Evolutionary conservation across 92 coral and sea anemone species (phyloP), one percentile per base, ranked within the genome.

Genomic region (Plumapathes pennacea): DNA sequence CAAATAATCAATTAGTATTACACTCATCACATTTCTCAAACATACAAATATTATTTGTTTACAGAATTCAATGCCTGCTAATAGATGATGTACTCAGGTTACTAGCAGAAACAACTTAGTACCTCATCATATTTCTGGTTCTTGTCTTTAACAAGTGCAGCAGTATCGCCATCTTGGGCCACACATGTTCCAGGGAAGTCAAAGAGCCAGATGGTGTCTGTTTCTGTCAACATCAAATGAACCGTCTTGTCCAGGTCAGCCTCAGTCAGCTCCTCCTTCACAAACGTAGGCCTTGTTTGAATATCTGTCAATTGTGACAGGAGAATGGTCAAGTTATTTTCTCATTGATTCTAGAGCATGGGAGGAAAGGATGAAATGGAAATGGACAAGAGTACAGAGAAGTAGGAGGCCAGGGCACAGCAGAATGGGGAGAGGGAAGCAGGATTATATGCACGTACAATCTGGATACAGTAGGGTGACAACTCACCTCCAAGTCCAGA

Each of bases 131-230:
- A 94, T 58, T 82, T 80, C 53, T 69, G 81, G 60, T 89, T 94
- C 25, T 61, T 67, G 7, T 84, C 95, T 31, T 69, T 94, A 28
- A 84, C 76, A 22, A 72, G 73, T 27, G 70, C 75, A 0, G 96
- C 96, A 31, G 40, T 64, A 8, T 94, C 99, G 46, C 80, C 81
- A 36, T 94, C 99, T 36, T 89, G 89, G 41, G 87, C 72, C 5
- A 94, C 92, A 72, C 74, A 80, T 3, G 91, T 84, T 20, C 99
- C 99, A 55, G 96, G 96, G 24, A 94, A 62, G 56, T 94, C 96
- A 56, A 94, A 69, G 40, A 94, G 57, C 99, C 99, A 94, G 11
- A 94, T 88, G 6, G 99, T 94, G 6, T 94, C 99, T 36, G 99
- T 94, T 48, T 94, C 99, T 10, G 88, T 72, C 43, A 94, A 76